Evolutionary conservation across 2,888 invertebrate species (phyloP), one percentile per base, ranked within the genome.

Genomic region (Cremastinae sp.): DNA sequence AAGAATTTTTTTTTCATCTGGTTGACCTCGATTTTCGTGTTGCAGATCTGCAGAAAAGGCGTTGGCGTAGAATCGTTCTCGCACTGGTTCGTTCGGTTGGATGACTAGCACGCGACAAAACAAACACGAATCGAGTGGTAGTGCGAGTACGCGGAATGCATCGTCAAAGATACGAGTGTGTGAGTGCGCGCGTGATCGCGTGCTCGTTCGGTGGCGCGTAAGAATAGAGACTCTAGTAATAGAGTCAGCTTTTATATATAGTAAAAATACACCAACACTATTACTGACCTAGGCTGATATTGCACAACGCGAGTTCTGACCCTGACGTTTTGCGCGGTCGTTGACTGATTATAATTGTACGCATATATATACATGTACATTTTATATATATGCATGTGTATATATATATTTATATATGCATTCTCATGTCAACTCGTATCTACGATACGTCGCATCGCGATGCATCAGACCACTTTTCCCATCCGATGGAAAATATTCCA

Each of bases 141-240:
- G 20, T 39, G 41, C 12, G 18, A 62, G 16, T 37, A 16, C 66
- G 18, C 2, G 12, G 20, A 12, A 22, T 62, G 14, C 20, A 49
- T 18, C 9, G 41, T 61, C 43, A 14, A 28, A 37, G 37, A 51
- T 53, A 53, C 68, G 65, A 68, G 69, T 64, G 61, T 61, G 64
- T 70, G 59, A 66, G 56, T 14, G 45, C 47, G 28, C 75, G 79
- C 74, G 77, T 56, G 77, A 77, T 82, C 79, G 82, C 83, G 81
- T 83, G 81, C 78, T 78, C 75, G 81, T 76, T 78, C 64, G 66
- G 76, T 64, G 81, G 71, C 79, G 80, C 59, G 82, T 79, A 86
- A 87, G 86, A 87, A 86, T 87, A 87, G 87, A 85, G 86, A 87
- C 85, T 82, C 83, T 83, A 82, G 86, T 83, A 84, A 82, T 84